phyloP scores from a whole-genome alignment of 2,797 vertebrate genomes.

The Melanotaenia nigrans region DNA sequence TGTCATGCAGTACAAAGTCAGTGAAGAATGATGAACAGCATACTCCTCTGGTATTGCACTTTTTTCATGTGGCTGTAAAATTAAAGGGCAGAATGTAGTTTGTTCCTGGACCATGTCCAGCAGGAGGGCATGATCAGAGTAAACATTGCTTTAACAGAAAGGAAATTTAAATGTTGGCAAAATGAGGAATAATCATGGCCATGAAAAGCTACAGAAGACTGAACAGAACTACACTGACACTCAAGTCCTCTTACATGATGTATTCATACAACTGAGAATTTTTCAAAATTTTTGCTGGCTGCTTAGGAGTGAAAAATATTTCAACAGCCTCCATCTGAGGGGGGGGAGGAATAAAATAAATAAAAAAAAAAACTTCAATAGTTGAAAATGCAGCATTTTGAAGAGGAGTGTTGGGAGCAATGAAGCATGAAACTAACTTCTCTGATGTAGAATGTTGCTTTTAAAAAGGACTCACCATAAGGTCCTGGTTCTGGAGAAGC shows the following conservation, averaged over 20 bases:
- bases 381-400: slow-evolving; percentile 11
- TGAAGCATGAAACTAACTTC: slow-evolving; percentile 9
- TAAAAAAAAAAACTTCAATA: neutral
- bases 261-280: neutral
- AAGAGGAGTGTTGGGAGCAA: neutral
- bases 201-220: neutral
- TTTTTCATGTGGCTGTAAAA: neutral
- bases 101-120: slow-evolving; percentile 4
- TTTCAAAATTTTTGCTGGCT: neutral
- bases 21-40: neutral
- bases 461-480: slow-evolving; percentile 73
- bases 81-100: neutral
- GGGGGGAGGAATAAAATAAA: neutral
- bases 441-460: slow-evolving; percentile 14
- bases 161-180: neutral
- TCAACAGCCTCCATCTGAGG: neutral
- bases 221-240: neutral
- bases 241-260: neutral
- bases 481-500: slow-evolving; percentile 73
- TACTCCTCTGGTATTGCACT: neutral
- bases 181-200: neutral
- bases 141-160: neutral
- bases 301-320: slow-evolving; percentile 8
- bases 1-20: neutral
- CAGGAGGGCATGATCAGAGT: neutral